A percentile compares a stretch with the other conserved stretches of the same genome.
Evolutionary conservation across 1,140 invertebrate genomes (phyloP).

Genomic region (Himalopsyche phryganea): DNA sequence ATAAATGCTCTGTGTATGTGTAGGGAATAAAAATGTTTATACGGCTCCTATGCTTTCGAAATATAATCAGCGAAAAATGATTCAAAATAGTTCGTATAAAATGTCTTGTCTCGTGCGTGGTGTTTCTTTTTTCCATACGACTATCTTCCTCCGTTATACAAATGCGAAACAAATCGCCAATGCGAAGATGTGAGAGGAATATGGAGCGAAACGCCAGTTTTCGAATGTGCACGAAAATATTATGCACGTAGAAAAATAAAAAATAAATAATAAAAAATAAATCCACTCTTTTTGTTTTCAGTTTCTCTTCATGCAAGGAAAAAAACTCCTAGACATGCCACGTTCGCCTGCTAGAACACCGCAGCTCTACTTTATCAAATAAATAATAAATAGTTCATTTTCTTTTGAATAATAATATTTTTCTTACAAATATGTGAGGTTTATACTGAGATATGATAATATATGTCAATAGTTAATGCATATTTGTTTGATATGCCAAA

Average conservation of each 20-base stretch:
- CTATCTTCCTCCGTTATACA: not conserved
- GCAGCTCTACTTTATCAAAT: slow-evolving; percentile 1
- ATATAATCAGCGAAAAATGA: too few relatives aligned
- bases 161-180: not conserved
- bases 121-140: not conserved
- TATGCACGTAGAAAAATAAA: slow-evolving; percentile 43
- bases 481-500: too few relatives aligned
- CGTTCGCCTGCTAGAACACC: slow-evolving; percentile 5
- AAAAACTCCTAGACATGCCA: slow-evolving; percentile 34
- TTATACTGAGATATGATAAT: too few relatives aligned
- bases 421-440: too few relatives aligned
- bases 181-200: not conserved
- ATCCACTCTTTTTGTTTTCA: slow-evolving; percentile 54
- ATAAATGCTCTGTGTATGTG: too few relatives aligned
- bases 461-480: too few relatives aligned
- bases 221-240: slow-evolving; percentile 50
- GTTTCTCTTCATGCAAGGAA: slow-evolving; percentile 48
- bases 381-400: too few relatives aligned
- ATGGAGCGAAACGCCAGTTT: slow-evolving; percentile 32
- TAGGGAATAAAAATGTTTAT: too few relatives aligned
- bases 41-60: too few relatives aligned
- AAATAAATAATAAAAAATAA: slow-evolving; percentile 54
- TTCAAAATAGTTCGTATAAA: too few relatives aligned
- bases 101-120: too few relatives aligned
- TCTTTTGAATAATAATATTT: too few relatives aligned